Conservation (phyloP, 2,113 vertebrate genomes). For the Stigmatopora nigra region DNA sequence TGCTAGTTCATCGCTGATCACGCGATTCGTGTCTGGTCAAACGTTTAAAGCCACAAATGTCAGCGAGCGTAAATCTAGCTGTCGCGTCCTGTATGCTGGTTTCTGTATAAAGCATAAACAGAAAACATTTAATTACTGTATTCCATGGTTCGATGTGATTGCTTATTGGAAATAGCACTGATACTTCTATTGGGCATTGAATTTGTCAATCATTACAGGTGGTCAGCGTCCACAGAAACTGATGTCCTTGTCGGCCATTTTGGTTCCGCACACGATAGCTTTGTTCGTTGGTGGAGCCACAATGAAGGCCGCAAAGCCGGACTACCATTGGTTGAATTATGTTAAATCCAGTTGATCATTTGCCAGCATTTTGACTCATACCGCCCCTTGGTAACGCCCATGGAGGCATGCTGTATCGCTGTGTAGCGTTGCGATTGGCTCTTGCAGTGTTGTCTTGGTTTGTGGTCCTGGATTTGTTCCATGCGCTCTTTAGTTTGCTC, state of each 20-base stretch:
- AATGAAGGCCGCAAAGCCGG: conserved; percentile 34
- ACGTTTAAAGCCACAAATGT: conserved; percentile 45
- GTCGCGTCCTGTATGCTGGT: conserved; percentile 57
- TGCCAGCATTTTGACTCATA: conserved; percentile 38
- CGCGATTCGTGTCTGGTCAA: conserved; percentile 33
- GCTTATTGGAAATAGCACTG: conserved; percentile 16
- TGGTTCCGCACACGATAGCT: conserved; percentile 33
- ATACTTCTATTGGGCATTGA: conserved; percentile 29
- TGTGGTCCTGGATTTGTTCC: conserved; percentile 40
- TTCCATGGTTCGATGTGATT: conserved; percentile 36
- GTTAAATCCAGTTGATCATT: conserved; percentile 34
- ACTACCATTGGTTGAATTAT: conserved; percentile 41
- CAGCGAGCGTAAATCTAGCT: conserved; percentile 55
- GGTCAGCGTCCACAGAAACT: conserved; percentile 15
- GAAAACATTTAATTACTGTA: conserved; percentile 40
- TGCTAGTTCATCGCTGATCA: conserved; percentile 36
- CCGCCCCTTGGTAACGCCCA: conserved; percentile 51
- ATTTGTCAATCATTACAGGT: conserved; percentile 19
- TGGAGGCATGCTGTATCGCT: conserved; percentile 54
- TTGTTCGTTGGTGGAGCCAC: not conserved
- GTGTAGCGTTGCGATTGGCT: conserved; percentile 55
- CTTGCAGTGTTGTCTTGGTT: conserved; percentile 29
- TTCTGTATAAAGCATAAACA: conserved; percentile 35
- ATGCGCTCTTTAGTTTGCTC: conserved; percentile 31
- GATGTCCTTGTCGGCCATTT: conserved; percentile 41